These are phyloP conservation scores for Armadillidium nasatum DNA, from an alignment of 1,140 invertebrate genomes.

Conservation along the genomic window DNA sequence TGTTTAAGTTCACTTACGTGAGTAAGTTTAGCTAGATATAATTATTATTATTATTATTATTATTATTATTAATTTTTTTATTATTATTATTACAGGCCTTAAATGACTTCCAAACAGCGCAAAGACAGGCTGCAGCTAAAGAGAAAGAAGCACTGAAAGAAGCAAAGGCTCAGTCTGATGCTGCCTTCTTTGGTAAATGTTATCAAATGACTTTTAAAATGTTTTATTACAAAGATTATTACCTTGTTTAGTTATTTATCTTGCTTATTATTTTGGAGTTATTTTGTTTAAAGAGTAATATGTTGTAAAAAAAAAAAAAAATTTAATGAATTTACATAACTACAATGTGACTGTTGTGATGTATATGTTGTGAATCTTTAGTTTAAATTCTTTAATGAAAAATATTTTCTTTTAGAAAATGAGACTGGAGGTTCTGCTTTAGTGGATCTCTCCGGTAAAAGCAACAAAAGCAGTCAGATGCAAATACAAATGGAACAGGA, in stretches of 20 bases:
- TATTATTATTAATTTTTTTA: not conserved
- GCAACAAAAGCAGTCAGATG: slow-evolving; percentile 42
- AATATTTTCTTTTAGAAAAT: not conserved
- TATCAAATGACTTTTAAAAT: no score
- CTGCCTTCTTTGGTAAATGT: slow-evolving; percentile 43
- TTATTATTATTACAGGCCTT: slow-evolving; percentile 37
- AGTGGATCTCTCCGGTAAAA: slow-evolving; percentile 36
- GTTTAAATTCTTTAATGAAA: no score
- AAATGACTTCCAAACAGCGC: slow-evolving; percentile 39
- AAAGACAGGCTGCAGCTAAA: slow-evolving; percentile 41
- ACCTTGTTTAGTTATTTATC: no score
- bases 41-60: not conserved
- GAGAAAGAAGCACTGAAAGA: slow-evolving; percentile 43
- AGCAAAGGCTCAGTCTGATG: slow-evolving; percentile 52
- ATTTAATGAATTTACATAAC: no score
- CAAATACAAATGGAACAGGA: slow-evolving; percentile 79
- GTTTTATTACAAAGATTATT: no score
- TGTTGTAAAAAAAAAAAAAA: no score
- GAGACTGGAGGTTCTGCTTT: slow-evolving; percentile 35
- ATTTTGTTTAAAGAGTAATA: no score
- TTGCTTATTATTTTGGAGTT: no score
- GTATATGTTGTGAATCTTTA: no score
- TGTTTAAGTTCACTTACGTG: no score
- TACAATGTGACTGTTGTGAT: no score
- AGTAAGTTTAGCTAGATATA: no score